These are phyloP conservation scores for Apamea epomidion DNA, from an alignment of 2,888 invertebrate genomes.

Conservation along the genomic window DNA sequence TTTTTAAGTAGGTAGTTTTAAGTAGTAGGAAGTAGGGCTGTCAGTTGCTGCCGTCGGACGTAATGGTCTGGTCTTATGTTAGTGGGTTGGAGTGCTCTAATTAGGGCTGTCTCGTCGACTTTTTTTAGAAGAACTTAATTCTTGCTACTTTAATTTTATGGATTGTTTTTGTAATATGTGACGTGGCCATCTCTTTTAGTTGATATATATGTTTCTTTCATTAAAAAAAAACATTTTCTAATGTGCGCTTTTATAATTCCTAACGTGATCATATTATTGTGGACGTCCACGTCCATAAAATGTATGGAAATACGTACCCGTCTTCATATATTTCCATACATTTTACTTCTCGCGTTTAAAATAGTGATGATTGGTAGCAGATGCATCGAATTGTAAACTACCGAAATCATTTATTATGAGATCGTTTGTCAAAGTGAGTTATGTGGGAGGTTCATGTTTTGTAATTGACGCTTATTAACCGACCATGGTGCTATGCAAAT, in stretches of 20 bases:
- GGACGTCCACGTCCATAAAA: no score
- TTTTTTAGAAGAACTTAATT: background rate
- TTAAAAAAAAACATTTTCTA: no score
- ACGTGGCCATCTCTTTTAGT: background rate
- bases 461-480: background rate
- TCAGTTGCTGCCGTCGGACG: slow-evolving; percentile 22
- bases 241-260: no score
- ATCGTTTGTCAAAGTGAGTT: no score
- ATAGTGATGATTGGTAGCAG: background rate
- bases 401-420: no score
- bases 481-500: background rate
- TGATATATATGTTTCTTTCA: background rate
- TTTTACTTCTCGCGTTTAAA: no score
- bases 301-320: no score
- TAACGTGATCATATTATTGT: no score
- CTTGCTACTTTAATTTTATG: background rate
- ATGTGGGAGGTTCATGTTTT: background rate
- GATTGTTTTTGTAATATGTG: background rate
- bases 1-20: slow-evolving; percentile 59
- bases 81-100: slow-evolving; percentile 18
- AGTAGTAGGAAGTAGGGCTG: slow-evolving; percentile 59
- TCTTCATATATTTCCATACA: no score
- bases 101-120: slow-evolving; percentile 29
- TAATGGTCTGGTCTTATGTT: slow-evolving; percentile 40
- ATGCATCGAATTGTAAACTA: background rate